Base-by-base conservation (phyloP, 2,113 vertebrate genomes). In the Pomatorhinus ruficollis region DNA sequence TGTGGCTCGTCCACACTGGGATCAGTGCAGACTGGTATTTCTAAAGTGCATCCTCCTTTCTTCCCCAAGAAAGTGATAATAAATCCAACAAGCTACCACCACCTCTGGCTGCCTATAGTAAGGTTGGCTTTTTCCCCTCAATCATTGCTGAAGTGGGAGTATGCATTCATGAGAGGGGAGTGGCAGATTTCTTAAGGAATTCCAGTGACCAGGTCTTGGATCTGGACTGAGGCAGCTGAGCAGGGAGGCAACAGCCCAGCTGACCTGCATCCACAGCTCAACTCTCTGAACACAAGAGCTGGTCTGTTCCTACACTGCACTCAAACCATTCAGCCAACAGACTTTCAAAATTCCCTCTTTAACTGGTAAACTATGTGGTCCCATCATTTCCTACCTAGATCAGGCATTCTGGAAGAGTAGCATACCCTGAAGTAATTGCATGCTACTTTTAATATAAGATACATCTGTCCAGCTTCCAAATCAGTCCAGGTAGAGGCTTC, bases 171-270 rank as follows among this genome's bases (percentile, higher is more conserved):
- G 24, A 80, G 15, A 80, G 13, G 8, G 23, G 39, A 84, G 44
- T 4, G 15, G 21, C 11, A 68, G 52, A 64, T 61, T 85, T 71
- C 42, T 70, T 30, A 54, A 50, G 30, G 47, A 92, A 30, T 28
- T 70, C 42, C 20, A n/a, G 10, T 44, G 71, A 74, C 15, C 25
- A 44, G 24, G 63, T 24, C 53, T 37, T 47, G 37, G n/a, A 56
- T 42, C 11, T 21, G 40, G 27, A 66, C 35, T 40, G 0, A 0
- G 31, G 30, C n/a, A 54, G 44, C 44, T 0, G 0, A 30, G 54
- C 4, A 0, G 12, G 15, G n/a, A 33, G 16, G 27, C 44, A 60
- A 37, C 23, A 45, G 37, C 49, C 27, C 69, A 74, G 61, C 31
- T 5, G 11, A 68, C 53, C 12, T 33, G 18, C 45, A 52, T 11